Conservation (phyloP, 2,797 vertebrate genomes). For the Pantherophis vulpinus region DNA sequence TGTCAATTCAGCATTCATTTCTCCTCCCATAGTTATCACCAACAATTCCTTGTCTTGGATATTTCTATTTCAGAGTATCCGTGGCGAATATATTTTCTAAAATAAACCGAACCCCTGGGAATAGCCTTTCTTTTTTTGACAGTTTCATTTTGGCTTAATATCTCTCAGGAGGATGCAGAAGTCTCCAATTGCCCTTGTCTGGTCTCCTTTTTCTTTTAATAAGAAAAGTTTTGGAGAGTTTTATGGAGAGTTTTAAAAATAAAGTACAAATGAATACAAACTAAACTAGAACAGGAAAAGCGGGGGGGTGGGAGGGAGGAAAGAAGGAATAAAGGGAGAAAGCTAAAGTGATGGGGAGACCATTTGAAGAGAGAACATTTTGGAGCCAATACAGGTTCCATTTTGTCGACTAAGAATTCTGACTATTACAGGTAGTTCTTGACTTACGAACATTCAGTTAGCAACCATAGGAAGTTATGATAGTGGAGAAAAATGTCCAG, state of each 20-base stretch:
- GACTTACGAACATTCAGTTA: too few relatives aligned
- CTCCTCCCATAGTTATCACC: neutral
- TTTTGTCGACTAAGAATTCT: too few relatives aligned
- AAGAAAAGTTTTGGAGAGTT: too few relatives aligned
- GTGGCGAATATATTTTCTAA: neutral
- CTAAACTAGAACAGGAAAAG: neutral
- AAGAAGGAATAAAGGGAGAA: too few relatives aligned
- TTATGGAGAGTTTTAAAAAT: neutral
- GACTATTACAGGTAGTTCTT: too few relatives aligned
- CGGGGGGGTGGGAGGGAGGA: rapidly evolving
- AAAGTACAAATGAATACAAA: neutral
- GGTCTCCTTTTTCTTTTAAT: neutral
- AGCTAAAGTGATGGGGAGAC: too few relatives aligned
- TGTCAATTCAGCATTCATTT: neutral
- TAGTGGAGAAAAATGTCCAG: too few relatives aligned
- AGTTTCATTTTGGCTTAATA: neutral
- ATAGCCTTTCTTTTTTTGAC: neutral
- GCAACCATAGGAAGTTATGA: too few relatives aligned
- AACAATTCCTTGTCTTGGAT: neutral
- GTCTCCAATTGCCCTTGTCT: neutral
- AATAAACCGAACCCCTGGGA: neutral
- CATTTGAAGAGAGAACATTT: too few relatives aligned
- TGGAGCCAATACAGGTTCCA: too few relatives aligned
- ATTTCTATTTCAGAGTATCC: neutral
- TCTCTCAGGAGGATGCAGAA: neutral